These are phyloP conservation scores for Corvus moneduloides DNA, from an alignment of 2,113 vertebrate genomes.

Conservation along the genomic window DNA sequence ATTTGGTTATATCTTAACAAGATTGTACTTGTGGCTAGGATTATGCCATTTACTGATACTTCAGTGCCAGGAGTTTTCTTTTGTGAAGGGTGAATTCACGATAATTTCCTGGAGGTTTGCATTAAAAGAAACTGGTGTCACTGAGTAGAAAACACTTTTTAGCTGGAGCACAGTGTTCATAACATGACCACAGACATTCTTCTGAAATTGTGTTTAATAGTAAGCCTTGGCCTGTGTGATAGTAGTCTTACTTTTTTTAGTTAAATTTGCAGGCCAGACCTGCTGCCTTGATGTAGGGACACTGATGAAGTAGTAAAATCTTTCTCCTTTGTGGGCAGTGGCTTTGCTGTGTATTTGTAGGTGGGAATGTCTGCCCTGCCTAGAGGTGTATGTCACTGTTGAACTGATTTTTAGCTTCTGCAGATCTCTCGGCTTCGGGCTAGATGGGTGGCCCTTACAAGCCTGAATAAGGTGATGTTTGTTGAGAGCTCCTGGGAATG, in stretches of 20 bases:
- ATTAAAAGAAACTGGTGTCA: neutral
- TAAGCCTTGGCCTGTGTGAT: neutral
- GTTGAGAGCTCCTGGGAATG: neutral
- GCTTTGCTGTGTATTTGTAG: neutral
- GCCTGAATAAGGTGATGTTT: neutral
- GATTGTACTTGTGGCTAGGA: neutral
- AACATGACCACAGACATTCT: neutral
- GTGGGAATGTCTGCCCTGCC: neutral
- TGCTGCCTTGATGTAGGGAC: neutral
- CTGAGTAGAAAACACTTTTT: neutral
- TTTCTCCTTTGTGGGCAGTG: neutral
- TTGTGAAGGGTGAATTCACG: neutral
- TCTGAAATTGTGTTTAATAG: neutral
- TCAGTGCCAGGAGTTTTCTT: neutral
- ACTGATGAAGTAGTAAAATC: neutral
- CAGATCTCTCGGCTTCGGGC: neutral
- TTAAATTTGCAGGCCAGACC: neutral
- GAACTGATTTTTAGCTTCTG: neutral
- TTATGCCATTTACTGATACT: neutral
- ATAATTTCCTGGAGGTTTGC: neutral
- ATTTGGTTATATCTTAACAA: neutral
- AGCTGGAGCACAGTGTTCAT: neutral
- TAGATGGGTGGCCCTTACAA: accelerated
- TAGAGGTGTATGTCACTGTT: neutral
- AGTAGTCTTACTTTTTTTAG: neutral